phyloP scores from a whole-genome alignment of 2,113 vertebrate species.

The Nannobrachium achirus region DNA sequence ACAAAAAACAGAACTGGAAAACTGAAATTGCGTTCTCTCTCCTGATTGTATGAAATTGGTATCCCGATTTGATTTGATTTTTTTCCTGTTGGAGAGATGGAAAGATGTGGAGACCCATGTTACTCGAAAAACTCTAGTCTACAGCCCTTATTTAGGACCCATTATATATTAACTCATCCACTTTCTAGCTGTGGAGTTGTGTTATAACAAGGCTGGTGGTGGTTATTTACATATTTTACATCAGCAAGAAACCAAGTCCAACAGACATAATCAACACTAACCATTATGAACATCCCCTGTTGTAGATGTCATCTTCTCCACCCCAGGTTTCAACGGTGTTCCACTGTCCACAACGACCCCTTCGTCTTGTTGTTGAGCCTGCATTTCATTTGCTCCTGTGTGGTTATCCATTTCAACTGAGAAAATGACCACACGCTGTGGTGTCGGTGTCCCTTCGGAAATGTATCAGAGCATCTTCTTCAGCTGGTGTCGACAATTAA shows the following conservation, averaged over 20 bases:
- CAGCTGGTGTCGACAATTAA: slow-evolving; percentile 19
- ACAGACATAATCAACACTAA: slow-evolving; percentile 44
- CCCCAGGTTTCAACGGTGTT: slow-evolving; percentile 18
- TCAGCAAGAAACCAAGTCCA: background rate
- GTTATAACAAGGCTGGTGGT: too few species aligned
- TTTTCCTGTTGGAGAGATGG: too few species aligned
- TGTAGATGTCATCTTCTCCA: slow-evolving; percentile 27
- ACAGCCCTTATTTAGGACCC: background rate
- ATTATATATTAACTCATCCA: background rate
- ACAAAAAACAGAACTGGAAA: too few species aligned
- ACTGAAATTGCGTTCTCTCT: too few species aligned
- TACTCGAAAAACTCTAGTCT: slow-evolving; percentile 18
- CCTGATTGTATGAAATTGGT: too few species aligned
- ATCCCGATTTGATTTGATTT: too few species aligned
- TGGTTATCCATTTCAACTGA: slow-evolving; percentile 42
- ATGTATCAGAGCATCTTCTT: slow-evolving; percentile 49
- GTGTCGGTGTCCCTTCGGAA: slow-evolving; percentile 27
- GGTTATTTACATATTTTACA: too few species aligned
- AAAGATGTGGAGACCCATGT: slow-evolving; percentile 12
- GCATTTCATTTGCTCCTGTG: slow-evolving; percentile 53
- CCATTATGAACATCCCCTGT: slow-evolving; percentile 60
- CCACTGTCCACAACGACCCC: slow-evolving; percentile 15
- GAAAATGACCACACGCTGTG: slow-evolving; percentile 27
- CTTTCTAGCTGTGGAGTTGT: background rate
- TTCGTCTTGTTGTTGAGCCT: slow-evolving; percentile 42